Conservation (phyloP, 1,140 invertebrate species). For the Bicyclus anynana region DNA sequence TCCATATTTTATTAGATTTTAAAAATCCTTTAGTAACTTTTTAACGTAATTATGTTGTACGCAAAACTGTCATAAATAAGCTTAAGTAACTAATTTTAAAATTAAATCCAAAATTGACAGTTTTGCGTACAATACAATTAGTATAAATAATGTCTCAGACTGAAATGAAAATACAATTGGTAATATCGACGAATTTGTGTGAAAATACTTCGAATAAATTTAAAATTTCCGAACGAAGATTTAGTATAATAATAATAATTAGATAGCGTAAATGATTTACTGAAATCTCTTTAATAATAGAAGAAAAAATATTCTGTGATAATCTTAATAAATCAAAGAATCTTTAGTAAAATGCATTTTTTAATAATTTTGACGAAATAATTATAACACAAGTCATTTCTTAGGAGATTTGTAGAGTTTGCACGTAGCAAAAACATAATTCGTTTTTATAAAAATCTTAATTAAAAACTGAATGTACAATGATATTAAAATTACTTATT, state of each 20-base stretch:
- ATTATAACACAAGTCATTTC: too few species aligned
- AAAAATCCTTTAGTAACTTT: neutral
- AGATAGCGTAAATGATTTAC: constrained; percentile 21
- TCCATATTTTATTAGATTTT: neutral
- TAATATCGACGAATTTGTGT: constrained; percentile 6
- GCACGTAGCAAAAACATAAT: too few species aligned
- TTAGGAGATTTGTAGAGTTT: too few species aligned
- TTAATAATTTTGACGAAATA: neutral
- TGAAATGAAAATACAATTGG: constrained; percentile 4
- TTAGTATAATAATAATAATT: neutral
- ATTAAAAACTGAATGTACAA: too few species aligned
- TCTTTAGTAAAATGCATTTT: constrained; percentile 10
- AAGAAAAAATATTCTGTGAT: constrained; percentile 45
- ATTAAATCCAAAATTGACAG: too few species aligned
- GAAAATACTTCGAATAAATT: neutral
- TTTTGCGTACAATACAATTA: neutral
- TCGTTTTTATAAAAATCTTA: too few species aligned
- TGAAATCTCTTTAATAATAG: constrained; percentile 14
- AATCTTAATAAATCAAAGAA: constrained; percentile 27
- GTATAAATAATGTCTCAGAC: constrained; percentile 2
- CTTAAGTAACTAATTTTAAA: too few species aligned
- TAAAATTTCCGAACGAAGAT: neutral
- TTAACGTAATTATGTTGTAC: neutral
- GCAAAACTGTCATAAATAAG: too few species aligned
- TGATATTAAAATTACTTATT: too few species aligned